Evolutionary conservation across 2,113 vertebrate genomes (phyloP).

Genomic region (Regulus satrapa): DNA sequence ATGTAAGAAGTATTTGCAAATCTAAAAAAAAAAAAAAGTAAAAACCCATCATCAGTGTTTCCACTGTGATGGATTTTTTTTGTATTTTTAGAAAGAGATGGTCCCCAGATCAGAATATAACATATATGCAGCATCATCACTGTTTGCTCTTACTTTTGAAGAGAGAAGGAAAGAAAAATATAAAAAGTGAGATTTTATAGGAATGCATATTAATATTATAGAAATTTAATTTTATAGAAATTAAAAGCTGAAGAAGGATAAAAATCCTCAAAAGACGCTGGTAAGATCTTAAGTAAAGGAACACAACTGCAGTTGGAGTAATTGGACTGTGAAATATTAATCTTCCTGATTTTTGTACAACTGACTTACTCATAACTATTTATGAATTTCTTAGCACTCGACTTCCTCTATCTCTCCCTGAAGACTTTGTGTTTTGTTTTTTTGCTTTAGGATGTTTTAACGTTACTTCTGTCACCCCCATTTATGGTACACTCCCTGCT

Average conservation of each 20-base stretch:
- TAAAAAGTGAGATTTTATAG: background rate
- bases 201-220: background rate
- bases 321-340: background rate
- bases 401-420: fast-evolving
- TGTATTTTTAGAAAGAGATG: background rate
- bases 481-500: background rate
- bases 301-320: background rate
- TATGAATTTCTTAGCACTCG: background rate
- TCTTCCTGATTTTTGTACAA: background rate
- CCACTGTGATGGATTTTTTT: background rate
- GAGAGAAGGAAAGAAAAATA: background rate
- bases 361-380: background rate
- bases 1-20: background rate
- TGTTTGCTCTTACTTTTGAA: background rate
- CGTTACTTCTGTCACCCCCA: background rate
- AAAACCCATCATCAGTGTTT: background rate
- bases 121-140: background rate
- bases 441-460: background rate
- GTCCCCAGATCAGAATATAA: background rate
- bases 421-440: background rate
- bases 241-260: background rate
- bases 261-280: background rate
- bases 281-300: background rate
- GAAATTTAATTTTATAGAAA: background rate
- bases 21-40: background rate